These are phyloP conservation scores for Ceyx melanurus DNA, from an alignment of 2,113 vertebrate species.

Conservation along the genomic window DNA sequence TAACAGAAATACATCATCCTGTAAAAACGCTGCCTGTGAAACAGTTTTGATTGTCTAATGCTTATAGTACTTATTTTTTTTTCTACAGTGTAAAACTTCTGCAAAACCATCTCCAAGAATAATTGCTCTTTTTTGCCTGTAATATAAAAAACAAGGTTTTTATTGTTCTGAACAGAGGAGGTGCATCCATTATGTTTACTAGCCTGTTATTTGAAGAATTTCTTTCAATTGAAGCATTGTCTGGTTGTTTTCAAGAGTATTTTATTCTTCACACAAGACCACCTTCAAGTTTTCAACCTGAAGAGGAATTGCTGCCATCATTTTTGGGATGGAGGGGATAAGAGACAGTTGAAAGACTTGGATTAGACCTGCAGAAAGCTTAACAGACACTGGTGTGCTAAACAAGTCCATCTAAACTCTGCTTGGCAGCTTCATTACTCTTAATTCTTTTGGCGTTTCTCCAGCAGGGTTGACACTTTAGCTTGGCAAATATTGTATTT, in stretches of 20 bases:
- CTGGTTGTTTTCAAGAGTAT: background rate
- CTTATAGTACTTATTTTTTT: background rate
- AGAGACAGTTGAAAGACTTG: background rate
- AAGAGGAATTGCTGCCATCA: background rate
- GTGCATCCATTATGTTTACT: background rate
- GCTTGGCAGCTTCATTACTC: background rate
- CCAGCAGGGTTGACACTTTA: background rate
- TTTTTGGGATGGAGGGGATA: background rate
- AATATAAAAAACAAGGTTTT: background rate
- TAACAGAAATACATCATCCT: background rate
- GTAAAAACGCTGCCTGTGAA: background rate
- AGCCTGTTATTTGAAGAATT: background rate
- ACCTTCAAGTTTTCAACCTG: background rate
- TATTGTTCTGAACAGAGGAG: background rate
- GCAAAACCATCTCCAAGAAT: background rate
- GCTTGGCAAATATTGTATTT: background rate
- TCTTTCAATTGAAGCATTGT: background rate
- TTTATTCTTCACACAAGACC: background rate
- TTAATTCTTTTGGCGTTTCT: background rate
- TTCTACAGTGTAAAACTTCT: background rate
- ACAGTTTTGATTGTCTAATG: background rate
- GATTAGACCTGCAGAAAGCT: background rate
- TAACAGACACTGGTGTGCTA: background rate
- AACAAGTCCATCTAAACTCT: background rate
- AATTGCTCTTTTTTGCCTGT: background rate